A percentile compares a stretch with the other conserved stretches of the same genome.
phyloP scores from a whole-genome alignment of 1,140 invertebrate species.

The Aradophagus sp. region DNA sequence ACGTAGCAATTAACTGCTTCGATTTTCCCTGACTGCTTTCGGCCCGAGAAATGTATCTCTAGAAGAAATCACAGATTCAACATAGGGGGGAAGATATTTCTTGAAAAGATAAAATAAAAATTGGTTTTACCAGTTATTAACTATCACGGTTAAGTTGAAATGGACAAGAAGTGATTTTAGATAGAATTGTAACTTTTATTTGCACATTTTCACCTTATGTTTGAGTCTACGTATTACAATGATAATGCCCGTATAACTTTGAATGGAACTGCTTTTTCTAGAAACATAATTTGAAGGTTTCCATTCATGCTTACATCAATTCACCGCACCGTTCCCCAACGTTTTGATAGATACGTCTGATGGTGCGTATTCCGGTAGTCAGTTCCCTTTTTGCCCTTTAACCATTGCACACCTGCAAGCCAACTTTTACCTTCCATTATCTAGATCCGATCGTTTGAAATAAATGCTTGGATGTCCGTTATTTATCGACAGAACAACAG shows the following conservation, averaged over 20 bases:
- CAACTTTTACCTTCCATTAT: slow-evolving; percentile 72
- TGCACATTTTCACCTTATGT: no score
- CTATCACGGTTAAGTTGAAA: no score
- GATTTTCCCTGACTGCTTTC: slow-evolving; percentile 63
- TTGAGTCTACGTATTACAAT: no score
- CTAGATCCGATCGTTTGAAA: slow-evolving; percentile 71
- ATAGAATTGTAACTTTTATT: no score
- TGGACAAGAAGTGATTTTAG: no score
- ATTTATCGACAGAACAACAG: slow-evolving; percentile 72
- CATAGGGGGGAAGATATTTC: slow-evolving; percentile 26
- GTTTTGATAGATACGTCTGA: slow-evolving; percentile 66
- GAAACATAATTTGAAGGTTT: slow-evolving; percentile 31
- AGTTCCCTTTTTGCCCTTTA: slow-evolving; percentile 45
- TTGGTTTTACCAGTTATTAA: no score
- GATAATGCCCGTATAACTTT: no score
- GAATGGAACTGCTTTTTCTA: no score
- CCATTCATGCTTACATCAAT: slow-evolving; percentile 34
- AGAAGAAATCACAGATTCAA: slow-evolving; percentile 44
- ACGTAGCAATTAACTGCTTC: slow-evolving; percentile 67
- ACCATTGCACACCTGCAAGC: slow-evolving; percentile 71
- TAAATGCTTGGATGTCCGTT: slow-evolving; percentile 70
- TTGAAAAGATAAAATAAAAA: slow-evolving; percentile 25
- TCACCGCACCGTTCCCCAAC: slow-evolving; percentile 29
- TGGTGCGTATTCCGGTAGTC: slow-evolving; percentile 72
- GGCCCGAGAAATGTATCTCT: slow-evolving; percentile 63